A percentile compares a stretch with the other conserved stretches of the same genome.
phyloP scores from a whole-genome alignment of 2,888 invertebrate species.

The Rotaria socialis region DNA sequence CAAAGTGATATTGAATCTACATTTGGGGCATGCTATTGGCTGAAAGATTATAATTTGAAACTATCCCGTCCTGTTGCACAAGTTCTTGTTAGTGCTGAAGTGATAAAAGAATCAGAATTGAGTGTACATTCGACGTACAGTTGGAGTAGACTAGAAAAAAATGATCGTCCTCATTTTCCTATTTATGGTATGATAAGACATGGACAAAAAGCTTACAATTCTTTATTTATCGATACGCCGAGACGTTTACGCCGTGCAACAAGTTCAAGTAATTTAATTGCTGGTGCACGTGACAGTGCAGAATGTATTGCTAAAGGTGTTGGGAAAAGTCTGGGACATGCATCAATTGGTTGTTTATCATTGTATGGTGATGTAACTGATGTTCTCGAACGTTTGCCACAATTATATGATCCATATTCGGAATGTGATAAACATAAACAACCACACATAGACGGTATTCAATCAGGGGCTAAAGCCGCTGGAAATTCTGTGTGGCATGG shows the following conservation, averaged over 20 bases:
- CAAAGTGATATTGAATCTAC: not conserved
- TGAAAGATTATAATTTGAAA: not conserved
- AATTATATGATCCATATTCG: not conserved
- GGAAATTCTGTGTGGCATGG: not conserved
- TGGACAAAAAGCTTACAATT: not conserved
- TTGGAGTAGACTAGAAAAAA: not conserved
- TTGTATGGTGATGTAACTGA: constrained; percentile 1
- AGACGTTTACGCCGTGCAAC: not conserved
- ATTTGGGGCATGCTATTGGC: not conserved
- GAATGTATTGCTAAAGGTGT: not conserved
- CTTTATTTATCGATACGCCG: not conserved
- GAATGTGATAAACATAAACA: not conserved
- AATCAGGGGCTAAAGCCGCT: not conserved
- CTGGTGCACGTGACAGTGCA: not conserved
- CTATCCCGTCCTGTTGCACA: constrained; percentile 30
- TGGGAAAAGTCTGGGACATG: not conserved
- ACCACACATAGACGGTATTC: not conserved
- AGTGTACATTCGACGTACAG: not conserved
- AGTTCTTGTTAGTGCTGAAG: constrained; percentile 2
- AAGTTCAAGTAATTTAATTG: not conserved
- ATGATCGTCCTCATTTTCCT: not conserved
- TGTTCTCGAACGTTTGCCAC: not conserved
- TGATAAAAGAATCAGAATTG: not conserved
- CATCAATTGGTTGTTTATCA: constrained; percentile 10
- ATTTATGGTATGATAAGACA: not conserved